Evolutionary conservation across 2,113 vertebrate species (phyloP).

Genomic region (Zosterops borbonicus): DNA sequence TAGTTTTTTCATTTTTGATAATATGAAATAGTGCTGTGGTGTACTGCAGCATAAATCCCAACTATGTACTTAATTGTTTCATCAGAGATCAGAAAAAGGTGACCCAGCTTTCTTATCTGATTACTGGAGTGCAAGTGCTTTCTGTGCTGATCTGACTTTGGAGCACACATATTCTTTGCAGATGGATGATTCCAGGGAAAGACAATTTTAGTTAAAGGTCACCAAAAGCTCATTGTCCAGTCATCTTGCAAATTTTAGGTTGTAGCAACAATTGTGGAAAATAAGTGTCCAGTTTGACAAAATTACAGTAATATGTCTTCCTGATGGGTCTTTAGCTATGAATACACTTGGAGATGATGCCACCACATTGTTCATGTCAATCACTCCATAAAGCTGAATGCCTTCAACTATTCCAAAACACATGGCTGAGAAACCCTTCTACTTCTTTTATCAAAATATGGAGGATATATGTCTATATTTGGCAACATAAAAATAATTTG

Average conservation of each 20-base stretch:
- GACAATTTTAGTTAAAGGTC: neutral
- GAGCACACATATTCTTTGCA: neutral
- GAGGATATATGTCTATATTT: neutral
- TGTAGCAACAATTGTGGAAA: neutral
- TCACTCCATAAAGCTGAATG: neutral
- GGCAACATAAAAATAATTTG: neutral
- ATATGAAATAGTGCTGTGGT: neutral
- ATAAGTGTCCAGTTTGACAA: neutral
- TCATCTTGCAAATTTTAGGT: neutral
- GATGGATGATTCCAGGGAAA: neutral
- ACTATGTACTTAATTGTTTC: neutral
- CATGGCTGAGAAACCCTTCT: neutral
- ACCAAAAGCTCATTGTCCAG: neutral
- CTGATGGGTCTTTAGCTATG: neutral
- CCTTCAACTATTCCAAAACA: neutral
- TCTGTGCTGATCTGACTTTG: neutral
- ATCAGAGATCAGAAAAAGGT: conserved; percentile 2
- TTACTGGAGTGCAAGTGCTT: neutral
- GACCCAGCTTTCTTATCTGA: neutral
- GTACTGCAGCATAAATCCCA: neutral
- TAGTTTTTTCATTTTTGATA: neutral
- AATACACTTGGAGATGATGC: neutral
- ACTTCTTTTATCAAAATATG: neutral
- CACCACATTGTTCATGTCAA: neutral
- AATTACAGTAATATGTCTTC: neutral